These are phyloP conservation scores for Uria aalge DNA, from an alignment of 2,113 vertebrate species.

Conservation along the genomic window DNA sequence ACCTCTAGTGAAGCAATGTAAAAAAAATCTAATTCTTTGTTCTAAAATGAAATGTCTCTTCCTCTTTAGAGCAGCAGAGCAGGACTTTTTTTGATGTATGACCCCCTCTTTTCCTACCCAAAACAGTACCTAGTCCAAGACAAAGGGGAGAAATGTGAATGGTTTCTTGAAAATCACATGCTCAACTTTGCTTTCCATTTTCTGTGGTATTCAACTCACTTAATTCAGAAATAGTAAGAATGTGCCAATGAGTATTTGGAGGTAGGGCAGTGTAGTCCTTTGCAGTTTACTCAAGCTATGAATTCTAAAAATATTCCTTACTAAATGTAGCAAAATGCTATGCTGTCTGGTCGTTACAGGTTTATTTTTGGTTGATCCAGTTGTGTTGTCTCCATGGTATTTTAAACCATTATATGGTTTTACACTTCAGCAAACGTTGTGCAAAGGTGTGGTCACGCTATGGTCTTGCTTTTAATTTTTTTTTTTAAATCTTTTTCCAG, in stretches of 20 bases:
- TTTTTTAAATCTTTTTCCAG: not conserved
- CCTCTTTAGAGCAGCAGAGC: slow-evolving; percentile 14
- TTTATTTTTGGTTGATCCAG: not conserved
- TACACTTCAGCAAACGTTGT: not conserved
- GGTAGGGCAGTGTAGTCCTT: not conserved
- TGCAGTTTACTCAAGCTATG: not conserved
- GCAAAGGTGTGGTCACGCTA: not conserved
- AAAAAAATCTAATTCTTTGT: slow-evolving; percentile 54
- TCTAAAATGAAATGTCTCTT: slow-evolving; percentile 58
- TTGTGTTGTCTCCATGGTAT: not conserved
- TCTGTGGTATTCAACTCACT: not conserved
- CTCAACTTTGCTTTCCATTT: not conserved
- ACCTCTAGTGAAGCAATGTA: slow-evolving; percentile 11
- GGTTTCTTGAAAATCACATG: not conserved
- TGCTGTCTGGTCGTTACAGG: not conserved
- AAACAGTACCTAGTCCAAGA: not conserved
- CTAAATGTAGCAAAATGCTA: not conserved
- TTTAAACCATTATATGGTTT: not conserved
- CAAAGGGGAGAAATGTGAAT: not conserved
- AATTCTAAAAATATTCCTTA: not conserved
- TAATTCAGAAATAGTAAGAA: not conserved
- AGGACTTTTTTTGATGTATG: not conserved
- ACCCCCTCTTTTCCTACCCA: slow-evolving; percentile 32
- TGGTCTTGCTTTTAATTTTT: not conserved
- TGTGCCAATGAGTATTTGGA: not conserved